phyloP scores from a whole-genome alignment of 1,140 invertebrate genomes.

The Heliconius melpomene region DNA sequence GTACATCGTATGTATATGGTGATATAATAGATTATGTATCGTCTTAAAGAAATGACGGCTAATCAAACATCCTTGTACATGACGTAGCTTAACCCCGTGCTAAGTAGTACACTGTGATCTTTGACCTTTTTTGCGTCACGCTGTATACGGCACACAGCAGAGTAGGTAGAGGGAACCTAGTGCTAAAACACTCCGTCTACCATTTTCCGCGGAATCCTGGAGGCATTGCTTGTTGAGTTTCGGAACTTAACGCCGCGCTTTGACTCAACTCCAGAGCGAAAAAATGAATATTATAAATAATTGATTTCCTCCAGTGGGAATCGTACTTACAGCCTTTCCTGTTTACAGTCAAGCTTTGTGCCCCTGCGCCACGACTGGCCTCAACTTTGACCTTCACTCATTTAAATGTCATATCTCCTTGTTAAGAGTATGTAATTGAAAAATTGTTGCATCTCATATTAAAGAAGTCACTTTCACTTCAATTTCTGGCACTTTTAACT shows the following conservation, averaged over 20 bases:
- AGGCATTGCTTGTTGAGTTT: no score
- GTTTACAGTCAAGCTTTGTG: no score
- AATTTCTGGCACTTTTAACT: slow-evolving; percentile 25
- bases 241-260: no score
- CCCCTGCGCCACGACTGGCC: no score
- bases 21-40: slow-evolving; percentile 6
- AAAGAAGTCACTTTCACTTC: slow-evolving; percentile 38
- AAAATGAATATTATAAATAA: no score
- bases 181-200: no score
- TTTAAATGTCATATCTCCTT: slow-evolving; percentile 45
- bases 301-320: no score
- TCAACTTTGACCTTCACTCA: slow-evolving; percentile 42
- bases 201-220: no score
- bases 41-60: neutral
- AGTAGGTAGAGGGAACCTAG: no score
- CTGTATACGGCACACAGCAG: no score
- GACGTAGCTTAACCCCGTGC: slow-evolving; percentile 1
- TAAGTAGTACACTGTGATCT: slow-evolving; percentile 37
- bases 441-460: slow-evolving; percentile 39
- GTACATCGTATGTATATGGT: neutral
- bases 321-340: no score
- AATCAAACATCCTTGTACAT: slow-evolving; percentile 13
- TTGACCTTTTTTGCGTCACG: slow-evolving; percentile 27
- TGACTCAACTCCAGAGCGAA: no score
- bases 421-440: slow-evolving; percentile 49